Conservation (phyloP, 2,797 vertebrate genomes). For the Hyperoplus immaculatus region DNA sequence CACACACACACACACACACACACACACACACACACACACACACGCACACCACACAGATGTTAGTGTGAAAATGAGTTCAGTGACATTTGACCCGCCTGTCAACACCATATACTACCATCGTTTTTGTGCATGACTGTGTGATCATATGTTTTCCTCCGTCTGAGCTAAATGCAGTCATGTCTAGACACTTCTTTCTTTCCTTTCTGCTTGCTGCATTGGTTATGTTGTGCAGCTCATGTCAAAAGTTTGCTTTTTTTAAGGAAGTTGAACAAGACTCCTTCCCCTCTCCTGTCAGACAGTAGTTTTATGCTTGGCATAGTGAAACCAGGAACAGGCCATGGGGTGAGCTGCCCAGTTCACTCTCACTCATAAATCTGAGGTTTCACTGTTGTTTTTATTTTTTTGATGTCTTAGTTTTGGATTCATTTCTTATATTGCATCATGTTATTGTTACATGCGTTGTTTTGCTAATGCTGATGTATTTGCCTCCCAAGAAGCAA, state of each 20-base stretch:
- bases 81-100: conserved; percentile 76
- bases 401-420: conserved; percentile 13
- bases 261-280: conserved; percentile 81
- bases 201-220: conserved; percentile 65
- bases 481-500: neutral
- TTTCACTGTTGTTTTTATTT: conserved; percentile 51
- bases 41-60: conserved; percentile 14
- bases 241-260: conserved; percentile 80
- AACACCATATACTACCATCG: conserved; percentile 56
- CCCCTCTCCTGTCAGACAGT: conserved; percentile 74
- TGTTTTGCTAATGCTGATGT: conserved; percentile 20
- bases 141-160: conserved; percentile 78
- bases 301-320: conserved; percentile 65
- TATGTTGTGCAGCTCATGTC: conserved; percentile 73
- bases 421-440: conserved; percentile 9
- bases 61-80: conserved; percentile 67
- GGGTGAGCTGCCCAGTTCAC: conserved; percentile 58
- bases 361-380: conserved; percentile 63
- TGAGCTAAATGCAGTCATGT: conserved; percentile 79
- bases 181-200: conserved; percentile 80
- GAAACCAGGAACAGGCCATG: conserved; percentile 74
- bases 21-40: conserved; percentile 20
- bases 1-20: conserved; percentile 34
- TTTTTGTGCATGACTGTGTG: conserved; percentile 67
- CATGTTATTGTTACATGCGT: conserved; percentile 20